A percentile compares a stretch with the other conserved stretches of the same genome.
Evolutionary conservation across 2,113 vertebrate species (phyloP).

Genomic region (Pandion haliaetus): DNA sequence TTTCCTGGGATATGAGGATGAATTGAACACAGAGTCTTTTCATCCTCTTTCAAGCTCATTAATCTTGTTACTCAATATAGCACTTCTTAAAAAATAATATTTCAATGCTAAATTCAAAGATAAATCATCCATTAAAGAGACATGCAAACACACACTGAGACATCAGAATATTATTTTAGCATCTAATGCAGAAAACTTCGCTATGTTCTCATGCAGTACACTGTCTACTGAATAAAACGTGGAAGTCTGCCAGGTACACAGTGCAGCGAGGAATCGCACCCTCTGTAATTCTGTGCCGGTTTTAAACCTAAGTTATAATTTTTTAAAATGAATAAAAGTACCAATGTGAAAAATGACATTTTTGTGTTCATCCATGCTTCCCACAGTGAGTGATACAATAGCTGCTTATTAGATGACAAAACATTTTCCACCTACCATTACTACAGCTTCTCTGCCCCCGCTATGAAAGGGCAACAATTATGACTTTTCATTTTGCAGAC

Average conservation of each 20-base stretch:
- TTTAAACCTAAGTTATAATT: not conserved
- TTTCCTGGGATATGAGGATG: constrained; percentile 12
- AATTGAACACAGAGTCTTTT: constrained; percentile 17
- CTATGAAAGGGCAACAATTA: accelerated
- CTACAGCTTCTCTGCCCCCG: not conserved
- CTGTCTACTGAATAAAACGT: not conserved
- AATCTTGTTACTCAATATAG: constrained; percentile 44
- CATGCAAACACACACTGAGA: not conserved
- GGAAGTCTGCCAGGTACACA: not conserved
- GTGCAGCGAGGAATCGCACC: not conserved
- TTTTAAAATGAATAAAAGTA: not conserved
- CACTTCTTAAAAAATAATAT: not conserved
- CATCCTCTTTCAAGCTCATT: constrained; percentile 42
- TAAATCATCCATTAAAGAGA: not conserved
- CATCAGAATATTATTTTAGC: not conserved
- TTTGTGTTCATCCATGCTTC: not conserved
- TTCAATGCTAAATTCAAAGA: constrained; percentile 7
- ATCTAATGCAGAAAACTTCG: not conserved
- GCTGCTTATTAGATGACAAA: not conserved
- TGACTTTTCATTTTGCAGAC: not conserved
- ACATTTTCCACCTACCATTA: not conserved
- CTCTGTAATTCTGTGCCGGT: accelerated
- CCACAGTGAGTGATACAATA: not conserved
- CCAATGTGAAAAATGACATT: not conserved
- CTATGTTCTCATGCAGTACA: not conserved